phyloP scores from a whole-genome alignment of 2,113 vertebrate genomes.

The Junco hyemalis region DNA sequence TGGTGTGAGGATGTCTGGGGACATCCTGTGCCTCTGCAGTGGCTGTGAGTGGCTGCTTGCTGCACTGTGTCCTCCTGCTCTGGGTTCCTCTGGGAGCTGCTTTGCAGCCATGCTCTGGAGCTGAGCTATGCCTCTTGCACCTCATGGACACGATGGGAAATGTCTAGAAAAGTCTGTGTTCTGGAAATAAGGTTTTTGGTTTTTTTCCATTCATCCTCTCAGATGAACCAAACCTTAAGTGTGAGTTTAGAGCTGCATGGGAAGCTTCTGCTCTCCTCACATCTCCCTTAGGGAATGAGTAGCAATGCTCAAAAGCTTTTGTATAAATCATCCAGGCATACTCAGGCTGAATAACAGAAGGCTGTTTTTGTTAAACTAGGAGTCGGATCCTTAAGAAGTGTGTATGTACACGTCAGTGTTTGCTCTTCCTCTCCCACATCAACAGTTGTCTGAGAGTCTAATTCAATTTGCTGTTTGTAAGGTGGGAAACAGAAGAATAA shows the following conservation, averaged over 20 bases:
- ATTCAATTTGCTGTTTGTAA: slow-evolving; percentile 21
- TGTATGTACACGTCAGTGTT: neutral
- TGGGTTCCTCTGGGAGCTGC: neutral
- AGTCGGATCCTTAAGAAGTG: neutral
- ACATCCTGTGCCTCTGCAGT: neutral
- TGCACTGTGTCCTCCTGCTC: rapidly evolving
- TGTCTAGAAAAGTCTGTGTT: neutral
- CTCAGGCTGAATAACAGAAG: neutral
- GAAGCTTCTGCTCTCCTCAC: neutral
- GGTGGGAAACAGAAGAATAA: slow-evolving; percentile 27
- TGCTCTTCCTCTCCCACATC: slow-evolving; percentile 1
- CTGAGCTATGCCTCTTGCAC: neutral
- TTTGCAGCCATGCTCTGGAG: neutral
- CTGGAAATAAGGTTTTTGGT: neutral
- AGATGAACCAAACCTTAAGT: neutral
- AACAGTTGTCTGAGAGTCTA: neutral
- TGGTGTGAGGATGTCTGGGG: neutral
- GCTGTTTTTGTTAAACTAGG: neutral
- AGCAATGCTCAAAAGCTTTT: neutral
- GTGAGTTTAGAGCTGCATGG: neutral
- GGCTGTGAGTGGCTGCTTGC: neutral
- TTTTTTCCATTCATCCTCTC: neutral
- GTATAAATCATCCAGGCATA: neutral
- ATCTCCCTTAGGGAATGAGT: neutral
- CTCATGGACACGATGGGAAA: neutral